Evolutionary conservation across 1,140 invertebrate genomes (phyloP), one percentile per base, ranked within the genome.

Genomic region (Platyura marginata): DNA sequence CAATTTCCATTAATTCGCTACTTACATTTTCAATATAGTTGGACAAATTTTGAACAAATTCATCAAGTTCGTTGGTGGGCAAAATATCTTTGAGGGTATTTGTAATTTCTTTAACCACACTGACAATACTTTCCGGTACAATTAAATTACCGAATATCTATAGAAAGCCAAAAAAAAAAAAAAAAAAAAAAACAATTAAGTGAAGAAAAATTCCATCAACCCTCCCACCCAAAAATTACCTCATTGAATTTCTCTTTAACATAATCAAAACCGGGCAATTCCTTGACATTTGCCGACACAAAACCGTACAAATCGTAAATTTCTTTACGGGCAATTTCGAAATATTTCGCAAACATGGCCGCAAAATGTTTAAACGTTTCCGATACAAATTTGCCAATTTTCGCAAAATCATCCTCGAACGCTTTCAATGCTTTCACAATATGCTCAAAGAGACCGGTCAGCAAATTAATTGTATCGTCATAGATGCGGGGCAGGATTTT

Each of bases 391-490:
- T 67, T 65, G 21, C 68, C 57, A 11, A 80, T 55, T 45, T 76
- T 71, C 44, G 81, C 72, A 3, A 85, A 51, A 46, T 79, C 74
- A 4, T 71, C 69, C 47, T 77, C 72, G 51, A 76, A 68, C 43
- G 68, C 57, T 34, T 61, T 53, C 1, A 59, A 32, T 5, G 38
- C 13, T 44, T 51, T 44, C 38, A 50, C 35, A 18, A 47, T 3
- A 13, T 40, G 32, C 43, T 60, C 49, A 2, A 56, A 43, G 3
- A 48, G 11, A 33, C 48, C 52, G 10, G 34, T 53, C 15, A 44
- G 44, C 1, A 36, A 18, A 19, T 48, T 51, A 0, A 51, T 16
- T 20, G 52, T 9, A 41, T 56, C 49, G 10, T 48, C 29, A 5
- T 46, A 44, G 15, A 59, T 18, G 11, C 16, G 10, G 10, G 20